Base-by-base conservation (phyloP, 35 echinoderm and acorn worm genomes). In the Nesometra sesokonis region DNA sequence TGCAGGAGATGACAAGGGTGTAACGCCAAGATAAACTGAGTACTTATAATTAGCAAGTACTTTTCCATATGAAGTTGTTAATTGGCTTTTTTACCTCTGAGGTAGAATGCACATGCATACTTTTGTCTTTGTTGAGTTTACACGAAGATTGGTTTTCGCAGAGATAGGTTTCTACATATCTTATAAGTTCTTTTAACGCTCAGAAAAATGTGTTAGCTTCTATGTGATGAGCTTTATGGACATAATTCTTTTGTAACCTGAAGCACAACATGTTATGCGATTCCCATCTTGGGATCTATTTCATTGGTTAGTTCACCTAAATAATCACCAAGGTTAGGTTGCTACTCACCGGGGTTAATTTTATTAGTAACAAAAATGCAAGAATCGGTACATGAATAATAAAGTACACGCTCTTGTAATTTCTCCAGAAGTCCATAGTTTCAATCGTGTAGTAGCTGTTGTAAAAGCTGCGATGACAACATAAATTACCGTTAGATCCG, bases 231-330 rank as follows among this genome's bases (percentile, higher is more conserved):
- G n/a, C n/a, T 32, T 90, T 35, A 33, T 90, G 82, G 3, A 37
- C 88, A 80, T 85, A 90, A 76, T 79, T 84, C 21, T 90, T 90
- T 19, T 35, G 88, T 31, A 82, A 0, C 36, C 33, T 17, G 36
- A 43, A 3, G 83, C 79, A 76, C 82, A 82, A 23, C 34, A 31
- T 5, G 82, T 46, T 30, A 80, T 90, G 37, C 32, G 79, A 29
- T 32, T 40, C 5, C 82, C 82, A 37, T 78, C 67, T 80, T 35
- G 19, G 43, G 36, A 1, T 27, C 23, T 0, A 84, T 27, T 33
- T 89, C 88, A 30, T 84, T 47, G 0, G 77, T 85, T 38, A 90
- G 36, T 13, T 90, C 52, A 34, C 88, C 88, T n/a, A 85, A 39
- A 90, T 77, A 85, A 7, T 37, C 0, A 0, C 77, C 88, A 15